Base-by-base conservation (phyloP, 2,888 invertebrate genomes). In the Synanthedon andrenaeformis region DNA sequence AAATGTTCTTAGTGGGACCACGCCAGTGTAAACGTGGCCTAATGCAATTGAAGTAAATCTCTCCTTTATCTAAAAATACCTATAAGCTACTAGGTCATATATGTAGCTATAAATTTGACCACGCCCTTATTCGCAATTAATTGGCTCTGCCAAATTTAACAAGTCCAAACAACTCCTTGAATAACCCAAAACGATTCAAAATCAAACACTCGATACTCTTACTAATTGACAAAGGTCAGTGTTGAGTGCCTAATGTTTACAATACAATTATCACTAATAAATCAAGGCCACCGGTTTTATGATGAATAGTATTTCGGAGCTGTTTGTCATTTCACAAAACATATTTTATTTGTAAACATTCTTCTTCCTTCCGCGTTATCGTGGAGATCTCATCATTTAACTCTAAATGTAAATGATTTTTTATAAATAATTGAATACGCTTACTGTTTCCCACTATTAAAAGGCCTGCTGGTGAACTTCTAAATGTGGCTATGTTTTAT, bases 211-310 rank as follows among this genome's bases (percentile, higher is more conserved):
- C 60, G 67, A 19, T 56, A 70, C 64, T 69, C 69, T 70, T 68
- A 75, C 69, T 70, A 75, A 79, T 79, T 72, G 70, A 68, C 63
- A 75, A 73, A 84, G 83, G 83, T 79, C 80, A 74, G 55, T 64
- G 60, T 65, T 64, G 68, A 79, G 73, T 73, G 70, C 65, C 62
- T 42, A 62, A 67, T 79, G 71, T 84, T 82, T 80, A 74, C 66
- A 72, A 70, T 66, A 71, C 74, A 79, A 77, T 82, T 80, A 75
- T 67, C 71, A 67, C 56, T 58, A 12, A 61, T 63, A 35, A 65
- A 76, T 79, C 76, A 80, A 81, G 82, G 83, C 53, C 52, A 55
- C 50, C 49, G 49, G 23, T 42, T 53, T 57, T 58, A 58, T 59
- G 59, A 63, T 61, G 54, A 67, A 70, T 71, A 59, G 58, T 67